Evolutionary conservation across 1,140 invertebrate species (phyloP), one percentile per base, ranked within the genome.

Genomic region (Drosophila aff.): DNA sequence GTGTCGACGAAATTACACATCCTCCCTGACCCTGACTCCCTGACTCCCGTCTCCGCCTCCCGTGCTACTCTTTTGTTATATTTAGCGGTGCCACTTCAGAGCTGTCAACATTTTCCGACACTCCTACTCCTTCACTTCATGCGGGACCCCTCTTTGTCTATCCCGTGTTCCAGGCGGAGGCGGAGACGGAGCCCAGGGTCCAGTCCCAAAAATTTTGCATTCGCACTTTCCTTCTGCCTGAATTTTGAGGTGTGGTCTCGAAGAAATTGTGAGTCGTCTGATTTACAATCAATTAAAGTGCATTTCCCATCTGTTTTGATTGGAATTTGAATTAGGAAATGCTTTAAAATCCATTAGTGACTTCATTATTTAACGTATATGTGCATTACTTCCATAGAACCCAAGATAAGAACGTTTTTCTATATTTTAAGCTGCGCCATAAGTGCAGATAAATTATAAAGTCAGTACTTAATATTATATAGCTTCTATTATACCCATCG

Each of bases 41-140:
- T 21, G 33, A 4, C 33, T 36, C 31, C 31, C 7, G 31, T 31
- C 31, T 6, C 9, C 31, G 13, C 10, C 11, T 2, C 4, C 26
- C 16, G 4, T 33, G 52, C 52, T 38, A 55, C 33, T 23, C 53
- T 57, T 57, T 57, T 57, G 53, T 57, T 57, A 40, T 40, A 57
- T 57, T 57, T 40, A 40, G 53, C 53, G 53, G 53, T 23, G 53
- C 36, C 53, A 57, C 53, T 57, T 57, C 53, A 57, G 36, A 57
- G 53, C 53, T 57, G 53, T 57, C 53, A 57, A 40, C 53, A 57
- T 57, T 57, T 26, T 11, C 53, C 53, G 53, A 57, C 53, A 7
- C 28, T 26, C 21, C 21, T 21, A 55, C 52, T 55, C 36, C 53
- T 57, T 57, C 53, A 57, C 36, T 40, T 57, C 36, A 40, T 57